Evolutionary conservation across 2,113 vertebrate species (phyloP).

Genomic region (Helogale parvula): DNA sequence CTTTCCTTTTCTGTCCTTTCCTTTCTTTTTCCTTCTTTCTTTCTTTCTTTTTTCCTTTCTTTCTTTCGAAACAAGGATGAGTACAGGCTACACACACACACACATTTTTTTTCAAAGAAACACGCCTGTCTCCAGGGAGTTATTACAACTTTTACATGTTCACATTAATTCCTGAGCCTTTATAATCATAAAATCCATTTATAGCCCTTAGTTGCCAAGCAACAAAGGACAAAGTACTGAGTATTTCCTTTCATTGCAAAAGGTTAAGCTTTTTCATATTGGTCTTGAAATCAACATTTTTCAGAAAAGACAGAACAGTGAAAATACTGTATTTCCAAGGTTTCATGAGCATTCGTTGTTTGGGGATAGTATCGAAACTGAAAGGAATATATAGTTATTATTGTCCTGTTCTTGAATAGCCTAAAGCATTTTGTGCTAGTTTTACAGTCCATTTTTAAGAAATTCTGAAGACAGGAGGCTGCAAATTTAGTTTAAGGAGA

Average conservation of each 20-base stretch:
- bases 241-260: slow-evolving; percentile 71
- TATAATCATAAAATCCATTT: slow-evolving; percentile 85
- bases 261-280: slow-evolving; percentile 57
- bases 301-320: neutral
- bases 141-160: slow-evolving; percentile 77
- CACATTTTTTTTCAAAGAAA: slow-evolving; percentile 62
- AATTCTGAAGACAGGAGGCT: slow-evolving; percentile 11
- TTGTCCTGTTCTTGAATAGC: neutral
- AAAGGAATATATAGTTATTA: neutral
- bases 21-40: slow-evolving; percentile 40
- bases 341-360: slow-evolving; percentile 11
- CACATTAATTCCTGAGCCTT: slow-evolving; percentile 76
- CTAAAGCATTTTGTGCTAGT: slow-evolving; percentile 36
- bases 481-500: neutral
- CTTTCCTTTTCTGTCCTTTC: neutral
- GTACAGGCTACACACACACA: neutral
- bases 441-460: neutral
- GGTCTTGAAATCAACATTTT: slow-evolving; percentile 61
- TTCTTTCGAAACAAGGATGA: slow-evolving; percentile 56
- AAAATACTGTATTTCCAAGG: slow-evolving; percentile 33
- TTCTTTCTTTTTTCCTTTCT: slow-evolving; percentile 46
- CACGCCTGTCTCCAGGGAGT: slow-evolving; percentile 52
- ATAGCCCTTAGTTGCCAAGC: slow-evolving; percentile 83
- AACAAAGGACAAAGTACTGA: slow-evolving; percentile 86
- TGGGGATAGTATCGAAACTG: neutral